Evolutionary conservation across 2,113 vertebrate genomes (phyloP).

Genomic region (Pleuronectes platessa): DNA sequence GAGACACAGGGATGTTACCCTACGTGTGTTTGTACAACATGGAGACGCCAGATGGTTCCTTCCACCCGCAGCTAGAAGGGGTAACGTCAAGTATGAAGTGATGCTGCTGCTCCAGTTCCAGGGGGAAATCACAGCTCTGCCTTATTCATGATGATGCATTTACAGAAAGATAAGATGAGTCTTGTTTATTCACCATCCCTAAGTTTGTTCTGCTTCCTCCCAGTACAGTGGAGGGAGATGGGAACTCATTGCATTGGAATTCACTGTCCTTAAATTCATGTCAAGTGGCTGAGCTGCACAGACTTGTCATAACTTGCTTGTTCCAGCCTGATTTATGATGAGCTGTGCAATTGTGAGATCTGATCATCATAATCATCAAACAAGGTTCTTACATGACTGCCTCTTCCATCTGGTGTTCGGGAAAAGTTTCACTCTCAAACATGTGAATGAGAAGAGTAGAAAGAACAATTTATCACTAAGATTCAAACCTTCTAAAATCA

Average conservation of each 20-base stretch:
- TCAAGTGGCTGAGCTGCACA: neutral
- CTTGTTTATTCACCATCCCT: neutral
- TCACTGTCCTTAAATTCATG: no score
- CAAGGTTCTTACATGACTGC: no score
- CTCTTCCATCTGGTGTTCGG: no score
- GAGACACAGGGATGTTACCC: constrained; percentile 14
- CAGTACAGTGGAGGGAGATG: neutral
- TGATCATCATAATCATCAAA: neutral
- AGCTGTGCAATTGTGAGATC: neutral
- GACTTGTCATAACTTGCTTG: neutral
- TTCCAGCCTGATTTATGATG: neutral
- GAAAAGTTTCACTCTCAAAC: no score
- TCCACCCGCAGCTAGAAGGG: constrained; percentile 22
- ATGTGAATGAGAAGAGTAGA: no score
- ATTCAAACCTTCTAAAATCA: no score
- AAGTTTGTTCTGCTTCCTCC: neutral
- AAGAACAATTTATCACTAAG: no score
- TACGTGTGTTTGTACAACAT: constrained; percentile 21
- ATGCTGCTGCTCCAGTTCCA: constrained; percentile 18
- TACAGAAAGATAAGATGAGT: neutral
- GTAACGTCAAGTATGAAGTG: constrained; percentile 23
- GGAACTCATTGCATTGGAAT: neutral
- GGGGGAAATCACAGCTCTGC: constrained; percentile 28
- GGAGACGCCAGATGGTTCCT: constrained; percentile 51
- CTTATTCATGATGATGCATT: constrained; percentile 12